Evolutionary conservation across 2,888 invertebrate species (phyloP).

Genomic region (Eilema sororculum): DNA sequence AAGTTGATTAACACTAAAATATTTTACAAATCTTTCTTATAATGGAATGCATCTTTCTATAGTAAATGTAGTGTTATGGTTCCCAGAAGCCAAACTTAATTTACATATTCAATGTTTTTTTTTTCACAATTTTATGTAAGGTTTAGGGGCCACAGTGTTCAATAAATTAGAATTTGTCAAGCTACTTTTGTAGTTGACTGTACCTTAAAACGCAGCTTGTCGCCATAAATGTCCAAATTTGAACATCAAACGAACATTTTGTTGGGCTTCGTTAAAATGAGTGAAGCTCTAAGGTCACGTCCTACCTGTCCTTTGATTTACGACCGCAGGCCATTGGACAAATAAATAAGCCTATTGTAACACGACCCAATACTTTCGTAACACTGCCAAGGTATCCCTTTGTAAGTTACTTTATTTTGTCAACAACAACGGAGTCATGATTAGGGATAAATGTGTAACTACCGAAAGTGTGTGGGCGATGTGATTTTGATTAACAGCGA

Average conservation of each 20-base stretch:
- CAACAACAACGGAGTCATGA: constrained; percentile 3
- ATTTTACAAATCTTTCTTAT: too few relatives aligned
- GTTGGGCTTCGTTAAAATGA: not conserved
- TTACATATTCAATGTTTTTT: too few relatives aligned
- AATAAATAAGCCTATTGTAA: constrained; percentile 9
- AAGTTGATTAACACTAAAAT: too few relatives aligned
- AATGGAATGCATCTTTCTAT: too few relatives aligned
- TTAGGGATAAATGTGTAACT: not conserved
- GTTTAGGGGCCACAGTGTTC: too few relatives aligned
- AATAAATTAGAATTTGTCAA: too few relatives aligned
- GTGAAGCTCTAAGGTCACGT: not conserved
- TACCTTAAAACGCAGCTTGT: too few relatives aligned
- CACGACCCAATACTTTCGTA: constrained; percentile 4
- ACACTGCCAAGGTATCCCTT: constrained; percentile 6
- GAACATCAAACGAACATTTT: not conserved
- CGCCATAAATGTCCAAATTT: not conserved
- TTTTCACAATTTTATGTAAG: too few relatives aligned
- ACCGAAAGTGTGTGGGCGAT: not conserved
- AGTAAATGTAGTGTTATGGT: too few relatives aligned
- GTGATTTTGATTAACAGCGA: not conserved
- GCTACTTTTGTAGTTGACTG: too few relatives aligned
- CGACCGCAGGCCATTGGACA: constrained; percentile 4
- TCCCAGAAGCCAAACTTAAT: too few relatives aligned
- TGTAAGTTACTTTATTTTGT: constrained; percentile 9
- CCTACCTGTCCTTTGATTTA: not conserved